phyloP scores from a whole-genome alignment of 92 coral and sea anemone species.

The Siderastrea radians region DNA sequence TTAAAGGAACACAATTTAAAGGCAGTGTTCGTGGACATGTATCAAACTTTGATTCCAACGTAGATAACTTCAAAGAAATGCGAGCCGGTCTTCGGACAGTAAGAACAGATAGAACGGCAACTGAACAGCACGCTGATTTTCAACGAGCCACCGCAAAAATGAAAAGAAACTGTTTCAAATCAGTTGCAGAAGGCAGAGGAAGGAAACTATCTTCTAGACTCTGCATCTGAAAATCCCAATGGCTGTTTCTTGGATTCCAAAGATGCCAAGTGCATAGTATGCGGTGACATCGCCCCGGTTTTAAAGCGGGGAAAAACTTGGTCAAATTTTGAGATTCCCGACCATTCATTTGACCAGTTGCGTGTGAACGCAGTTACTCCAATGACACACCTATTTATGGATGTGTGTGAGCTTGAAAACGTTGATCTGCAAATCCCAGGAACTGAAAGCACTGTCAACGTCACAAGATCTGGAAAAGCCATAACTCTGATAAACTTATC shows the following conservation, averaged over 20 bases:
- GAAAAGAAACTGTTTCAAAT: neutral
- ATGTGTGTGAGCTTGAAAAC: neutral
- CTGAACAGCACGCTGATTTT: conserved; percentile 43
- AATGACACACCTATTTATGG: conserved; percentile 48
- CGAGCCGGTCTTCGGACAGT: conserved; percentile 34
- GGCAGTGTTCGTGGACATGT: conserved; percentile 28
- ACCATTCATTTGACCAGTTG: conserved; percentile 53
- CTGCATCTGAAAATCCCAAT: conserved; percentile 13
- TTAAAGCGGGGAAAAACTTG: conserved; percentile 66
- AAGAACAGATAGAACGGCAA: conserved; percentile 56
- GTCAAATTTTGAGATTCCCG: conserved; percentile 46
- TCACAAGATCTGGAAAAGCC: conserved; percentile 60
- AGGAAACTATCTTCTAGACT: conserved; percentile 46
- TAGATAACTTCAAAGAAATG: conserved; percentile 34
- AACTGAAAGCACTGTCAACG: neutral
- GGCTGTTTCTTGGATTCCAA: conserved; percentile 47
- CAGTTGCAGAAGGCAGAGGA: conserved; percentile 30
- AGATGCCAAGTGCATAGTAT: conserved; percentile 60
- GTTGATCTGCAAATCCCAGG: conserved; percentile 8
- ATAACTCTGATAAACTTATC: conserved; percentile 58
- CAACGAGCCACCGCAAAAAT: conserved; percentile 17
- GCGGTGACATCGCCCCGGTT: conserved; percentile 61
- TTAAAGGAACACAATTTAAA: conserved; percentile 19
- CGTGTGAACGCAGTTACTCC: conserved; percentile 44
- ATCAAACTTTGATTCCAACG: conserved; percentile 19